These are phyloP conservation scores for Cylindroiulus punctatus DNA, from an alignment of 2,888 invertebrate species.

Conservation along the genomic window DNA sequence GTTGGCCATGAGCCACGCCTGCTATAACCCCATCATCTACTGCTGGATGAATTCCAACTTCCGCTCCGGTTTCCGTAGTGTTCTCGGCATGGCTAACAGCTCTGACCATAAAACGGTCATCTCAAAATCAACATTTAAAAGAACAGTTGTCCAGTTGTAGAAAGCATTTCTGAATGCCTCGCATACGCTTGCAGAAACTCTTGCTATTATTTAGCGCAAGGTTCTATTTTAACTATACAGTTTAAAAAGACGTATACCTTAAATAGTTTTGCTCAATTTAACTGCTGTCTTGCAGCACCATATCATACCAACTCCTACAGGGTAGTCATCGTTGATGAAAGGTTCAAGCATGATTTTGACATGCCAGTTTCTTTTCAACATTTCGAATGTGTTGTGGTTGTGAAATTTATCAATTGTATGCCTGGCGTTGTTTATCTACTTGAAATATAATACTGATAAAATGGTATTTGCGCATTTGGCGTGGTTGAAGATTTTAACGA, in stretches of 20 bases:
- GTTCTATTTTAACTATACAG: neutral
- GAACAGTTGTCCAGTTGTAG: neutral
- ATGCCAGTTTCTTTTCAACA: neutral
- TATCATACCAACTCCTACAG: neutral
- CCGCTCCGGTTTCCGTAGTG: constrained; percentile 67
- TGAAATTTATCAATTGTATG: neutral
- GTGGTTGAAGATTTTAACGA: neutral
- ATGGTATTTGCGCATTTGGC: constrained; percentile 28
- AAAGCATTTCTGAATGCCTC: neutral
- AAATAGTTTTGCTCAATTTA: neutral
- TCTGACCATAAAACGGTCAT: constrained; percentile 52
- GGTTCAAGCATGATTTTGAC: neutral
- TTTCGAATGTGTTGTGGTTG: neutral
- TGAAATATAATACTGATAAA: neutral
- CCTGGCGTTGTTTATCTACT: neutral
- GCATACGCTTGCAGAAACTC: neutral
- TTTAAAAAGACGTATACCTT: neutral
- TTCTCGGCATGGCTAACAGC: neutral
- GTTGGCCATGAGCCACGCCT: constrained; percentile 88
- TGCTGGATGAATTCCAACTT: constrained; percentile 88
- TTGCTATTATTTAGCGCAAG: neutral
- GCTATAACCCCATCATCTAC: constrained; percentile 89
- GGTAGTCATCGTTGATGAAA: neutral
- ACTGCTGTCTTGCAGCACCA: neutral
- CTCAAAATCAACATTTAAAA: constrained; percentile 19